Evolutionary conservation across 92 coral and sea anemone species (phyloP).

Genomic region (Epizoanthus stellaris): DNA sequence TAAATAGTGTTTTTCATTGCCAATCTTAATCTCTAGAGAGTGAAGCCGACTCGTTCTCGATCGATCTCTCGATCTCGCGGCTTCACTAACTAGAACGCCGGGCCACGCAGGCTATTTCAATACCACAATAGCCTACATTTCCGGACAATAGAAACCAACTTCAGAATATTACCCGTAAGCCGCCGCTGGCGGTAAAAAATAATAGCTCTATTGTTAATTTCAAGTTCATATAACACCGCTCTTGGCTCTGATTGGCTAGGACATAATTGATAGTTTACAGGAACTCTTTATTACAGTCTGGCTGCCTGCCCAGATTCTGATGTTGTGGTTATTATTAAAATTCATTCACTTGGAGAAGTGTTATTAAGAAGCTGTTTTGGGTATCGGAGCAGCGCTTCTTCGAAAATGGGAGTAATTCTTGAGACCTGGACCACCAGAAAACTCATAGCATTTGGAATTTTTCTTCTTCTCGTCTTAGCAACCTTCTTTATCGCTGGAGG

Average conservation of each 20-base stretch:
- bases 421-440: constrained; percentile 44
- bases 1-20: too few relatives aligned
- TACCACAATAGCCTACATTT: constrained; percentile 21
- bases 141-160: constrained; percentile 12
- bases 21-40: too few relatives aligned
- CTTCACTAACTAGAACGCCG: too few relatives aligned
- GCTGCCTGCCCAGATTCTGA: constrained; percentile 30
- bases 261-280: constrained; percentile 27
- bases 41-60: too few relatives aligned
- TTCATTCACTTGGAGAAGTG: not conserved
- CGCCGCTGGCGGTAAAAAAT: constrained; percentile 6
- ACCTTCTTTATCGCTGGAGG: constrained; percentile 35
- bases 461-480: constrained; percentile 11
- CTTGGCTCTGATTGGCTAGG: constrained; percentile 17
- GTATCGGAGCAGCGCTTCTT: not conserved
- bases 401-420: constrained; percentile 43
- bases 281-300: constrained; percentile 24
- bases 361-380: not conserved
- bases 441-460: constrained; percentile 32
- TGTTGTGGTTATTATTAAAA: not conserved
- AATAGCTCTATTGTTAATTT: constrained; percentile 23
- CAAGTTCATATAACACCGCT: constrained; percentile 25
- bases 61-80: too few relatives aligned
- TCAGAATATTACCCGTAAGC: constrained; percentile 6
- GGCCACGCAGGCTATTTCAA: too few relatives aligned